A percentile compares a stretch with the other conserved stretches of the same genome.
phyloP scores from a whole-genome alignment of 2,797 vertebrate species.

The Eremophila alpestris region DNA sequence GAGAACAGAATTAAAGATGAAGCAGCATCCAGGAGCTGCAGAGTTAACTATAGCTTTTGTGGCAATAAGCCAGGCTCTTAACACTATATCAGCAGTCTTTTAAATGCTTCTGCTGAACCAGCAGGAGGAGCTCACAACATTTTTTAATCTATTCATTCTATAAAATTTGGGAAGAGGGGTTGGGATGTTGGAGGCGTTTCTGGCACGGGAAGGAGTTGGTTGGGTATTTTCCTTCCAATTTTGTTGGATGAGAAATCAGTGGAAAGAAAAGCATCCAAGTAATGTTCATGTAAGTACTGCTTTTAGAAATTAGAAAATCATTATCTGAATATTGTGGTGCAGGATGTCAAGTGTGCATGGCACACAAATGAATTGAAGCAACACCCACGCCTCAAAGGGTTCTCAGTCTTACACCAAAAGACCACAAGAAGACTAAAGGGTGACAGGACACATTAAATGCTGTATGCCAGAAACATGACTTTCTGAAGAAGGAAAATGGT shows the following conservation, averaged over 20 bases:
- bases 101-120: conserved; percentile 18
- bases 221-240: background rate
- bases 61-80: conserved; percentile 26
- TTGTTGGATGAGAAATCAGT: background rate
- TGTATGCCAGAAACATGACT: background rate
- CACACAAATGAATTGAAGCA: background rate
- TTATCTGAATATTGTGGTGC: background rate
- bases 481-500: background rate
- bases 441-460: background rate
- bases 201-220: background rate
- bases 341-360: background rate
- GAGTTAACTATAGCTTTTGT: conserved; percentile 33
- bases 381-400: background rate
- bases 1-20: conserved; percentile 39
- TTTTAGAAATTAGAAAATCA: background rate
- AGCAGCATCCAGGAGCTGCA: conserved; percentile 20
- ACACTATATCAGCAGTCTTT: conserved; percentile 4
- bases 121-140: conserved; percentile 60
- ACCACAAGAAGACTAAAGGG: background rate
- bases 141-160: conserved; percentile 19
- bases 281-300: background rate
- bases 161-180: background rate
- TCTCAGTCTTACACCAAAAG: background rate
- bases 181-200: background rate
- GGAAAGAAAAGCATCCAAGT: background rate